Base-by-base conservation (phyloP, 2,113 vertebrate genomes). In the Notarius quadriscutis region DNA sequence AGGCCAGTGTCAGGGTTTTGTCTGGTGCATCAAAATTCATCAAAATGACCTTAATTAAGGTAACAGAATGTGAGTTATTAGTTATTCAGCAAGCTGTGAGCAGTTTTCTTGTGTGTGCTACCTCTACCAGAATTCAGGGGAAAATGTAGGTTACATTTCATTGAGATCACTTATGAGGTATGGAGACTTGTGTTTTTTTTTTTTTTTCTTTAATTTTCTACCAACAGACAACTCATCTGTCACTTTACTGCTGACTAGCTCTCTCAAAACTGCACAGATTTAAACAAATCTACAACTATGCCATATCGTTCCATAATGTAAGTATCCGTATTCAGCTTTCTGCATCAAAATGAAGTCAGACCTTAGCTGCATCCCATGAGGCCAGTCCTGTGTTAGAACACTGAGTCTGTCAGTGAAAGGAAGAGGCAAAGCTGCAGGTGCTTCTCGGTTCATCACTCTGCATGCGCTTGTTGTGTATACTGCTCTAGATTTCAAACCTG, bases 221-320 rank as follows among this genome's bases (percentile, higher is more conserved):
- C 12, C 57, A 65, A 25, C 17, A 83, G 51, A 83, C 18, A 53
- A 77, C 41, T 62, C 86, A 75, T 83, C 20, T 84, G 72, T 84
- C 72, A 83, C 83, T 83, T 83, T 87, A 12, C 41, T 78, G 69
- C 86, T 84, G 86, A 84, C 81, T n/a, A 14, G 17, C 81, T 67
- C 30, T 75, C 71, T 82, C 57, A 67, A 83, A 77, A 25, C 67
- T 7, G 8, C 18, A 2, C 41, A 53, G 67, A 51, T 62, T 83
- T 34, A 77, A 87, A 78, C 50, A 65, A 78, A 78, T 75, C 80
- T 83, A 14, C 55, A 17, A 30, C 22, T 25, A 8, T 20, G 12
- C 7, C 20, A 51, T 30, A 11, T 55, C 18, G 17, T 34, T 20
- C 10, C 25, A 62, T 71, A 58, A 48, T 62, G 34, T 12, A 30